Conservation (phyloP, 2,113 vertebrate species). For the Tichodroma muraria region DNA sequence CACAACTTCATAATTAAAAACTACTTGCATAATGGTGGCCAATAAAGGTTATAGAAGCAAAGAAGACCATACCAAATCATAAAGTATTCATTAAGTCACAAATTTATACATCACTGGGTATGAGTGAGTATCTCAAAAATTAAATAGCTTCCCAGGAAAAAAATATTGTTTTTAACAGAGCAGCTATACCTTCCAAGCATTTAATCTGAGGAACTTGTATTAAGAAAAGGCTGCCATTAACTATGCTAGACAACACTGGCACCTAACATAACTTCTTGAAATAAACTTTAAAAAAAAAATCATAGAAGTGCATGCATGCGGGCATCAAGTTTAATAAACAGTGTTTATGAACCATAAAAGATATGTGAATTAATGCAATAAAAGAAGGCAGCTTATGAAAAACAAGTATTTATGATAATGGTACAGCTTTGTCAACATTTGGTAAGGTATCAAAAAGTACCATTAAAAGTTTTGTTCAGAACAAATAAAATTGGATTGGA, state of each 20-base stretch:
- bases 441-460: not conserved
- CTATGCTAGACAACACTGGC: not conserved
- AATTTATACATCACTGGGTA: not conserved
- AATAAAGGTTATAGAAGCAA: not conserved
- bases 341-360: constrained; percentile 21
- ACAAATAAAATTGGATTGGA: not conserved
- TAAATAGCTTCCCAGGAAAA: not conserved
- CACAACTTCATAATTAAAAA: not conserved
- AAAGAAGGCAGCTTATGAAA: not conserved
- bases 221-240: not conserved
- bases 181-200: not conserved
- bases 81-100: not conserved
- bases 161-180: not conserved
- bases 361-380: not conserved
- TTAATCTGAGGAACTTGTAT: not conserved
- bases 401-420: not conserved
- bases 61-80: not conserved
- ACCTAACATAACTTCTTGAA: not conserved
- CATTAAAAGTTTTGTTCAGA: not conserved
- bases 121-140: not conserved
- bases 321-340: not conserved
- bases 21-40: not conserved
- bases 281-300: not conserved
- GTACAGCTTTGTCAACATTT: not conserved
- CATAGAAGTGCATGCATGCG: not conserved